Evolutionary conservation across 2,113 vertebrate genomes (phyloP).

Genomic region (Noctilio leporinus): DNA sequence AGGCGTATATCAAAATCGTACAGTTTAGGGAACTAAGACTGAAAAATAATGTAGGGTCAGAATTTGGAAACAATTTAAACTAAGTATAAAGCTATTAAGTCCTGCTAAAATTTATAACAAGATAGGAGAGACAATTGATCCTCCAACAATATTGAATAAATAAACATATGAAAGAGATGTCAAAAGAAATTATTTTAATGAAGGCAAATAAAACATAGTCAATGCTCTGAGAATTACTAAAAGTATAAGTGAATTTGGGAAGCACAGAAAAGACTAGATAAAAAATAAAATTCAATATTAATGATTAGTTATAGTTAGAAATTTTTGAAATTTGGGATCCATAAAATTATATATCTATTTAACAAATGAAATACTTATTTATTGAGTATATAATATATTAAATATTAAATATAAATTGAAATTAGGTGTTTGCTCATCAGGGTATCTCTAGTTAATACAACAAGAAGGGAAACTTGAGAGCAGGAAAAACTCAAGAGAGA

Average conservation of each 20-base stretch:
- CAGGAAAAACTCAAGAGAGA: background rate
- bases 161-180: background rate
- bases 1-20: background rate
- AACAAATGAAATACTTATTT: background rate
- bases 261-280: background rate
- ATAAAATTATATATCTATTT: background rate
- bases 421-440: background rate
- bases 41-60: background rate
- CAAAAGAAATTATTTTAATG: background rate
- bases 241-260: background rate
- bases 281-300: background rate
- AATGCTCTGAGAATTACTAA: background rate
- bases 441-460: background rate
- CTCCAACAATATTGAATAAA: background rate
- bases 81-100: background rate
- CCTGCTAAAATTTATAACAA: background rate
- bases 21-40: background rate
- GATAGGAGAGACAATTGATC: background rate
- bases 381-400: background rate
- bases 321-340: background rate
- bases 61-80: background rate
- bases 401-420: background rate
- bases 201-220: background rate
- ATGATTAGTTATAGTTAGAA: background rate
- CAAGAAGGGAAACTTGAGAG: background rate